Conservation (phyloP, 1,140 invertebrate genomes). For the Drosophila varians region DNA sequence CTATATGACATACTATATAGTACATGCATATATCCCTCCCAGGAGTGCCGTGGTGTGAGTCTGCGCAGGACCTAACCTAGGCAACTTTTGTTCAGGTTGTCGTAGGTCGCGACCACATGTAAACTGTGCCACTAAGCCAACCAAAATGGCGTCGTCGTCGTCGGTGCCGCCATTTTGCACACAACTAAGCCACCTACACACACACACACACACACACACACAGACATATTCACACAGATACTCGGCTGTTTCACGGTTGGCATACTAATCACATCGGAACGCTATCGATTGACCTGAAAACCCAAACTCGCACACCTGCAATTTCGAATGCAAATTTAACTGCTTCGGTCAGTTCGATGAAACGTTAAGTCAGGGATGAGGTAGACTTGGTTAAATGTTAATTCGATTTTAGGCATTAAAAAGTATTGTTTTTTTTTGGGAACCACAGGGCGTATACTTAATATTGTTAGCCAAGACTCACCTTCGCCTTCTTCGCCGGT, state of each 20-base stretch:
- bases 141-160: slow-evolving; percentile 43
- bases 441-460: slow-evolving; percentile 32
- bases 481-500: slow-evolving; percentile 80
- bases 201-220: slow-evolving; percentile 2
- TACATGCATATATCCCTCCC: not conserved
- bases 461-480: slow-evolving; percentile 42
- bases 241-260: slow-evolving; percentile 31
- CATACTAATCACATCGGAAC: slow-evolving; percentile 65
- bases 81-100: slow-evolving; percentile 47
- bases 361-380: not conserved
- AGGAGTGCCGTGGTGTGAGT: slow-evolving; percentile 50
- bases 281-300: slow-evolving; percentile 82
- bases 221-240: slow-evolving; percentile 8
- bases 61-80: slow-evolving; percentile 74
- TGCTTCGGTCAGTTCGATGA: not conserved
- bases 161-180: slow-evolving; percentile 49
- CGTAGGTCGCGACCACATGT: slow-evolving; percentile 61
- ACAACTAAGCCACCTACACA: slow-evolving; percentile 10
- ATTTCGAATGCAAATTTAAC: slow-evolving; percentile 4
- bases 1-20: slow-evolving; percentile 6
- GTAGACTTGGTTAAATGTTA: not conserved
- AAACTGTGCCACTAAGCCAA: slow-evolving; percentile 14
- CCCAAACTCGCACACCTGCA: slow-evolving; percentile 13
- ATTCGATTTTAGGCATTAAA: not conserved
- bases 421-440: not conserved